Evolutionary conservation across 1,140 invertebrate species (phyloP), one percentile per base, ranked within the genome.

Genomic region (Scylla paramamosain): DNA sequence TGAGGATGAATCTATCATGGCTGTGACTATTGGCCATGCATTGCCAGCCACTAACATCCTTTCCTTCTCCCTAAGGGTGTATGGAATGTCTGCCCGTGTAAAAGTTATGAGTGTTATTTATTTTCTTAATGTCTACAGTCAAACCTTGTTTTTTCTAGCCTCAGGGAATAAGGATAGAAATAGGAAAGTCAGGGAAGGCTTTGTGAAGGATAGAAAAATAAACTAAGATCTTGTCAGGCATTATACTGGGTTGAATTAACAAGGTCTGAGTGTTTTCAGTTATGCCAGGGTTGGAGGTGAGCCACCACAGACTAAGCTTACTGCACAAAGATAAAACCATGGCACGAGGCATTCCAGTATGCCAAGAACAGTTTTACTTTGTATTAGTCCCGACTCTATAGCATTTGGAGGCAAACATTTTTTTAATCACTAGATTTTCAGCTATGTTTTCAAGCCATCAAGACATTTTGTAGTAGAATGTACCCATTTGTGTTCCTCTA

Each of bases 81-180:
- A 94, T 89, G 93, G 93, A 94, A 94, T 86, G 67, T 94, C 52
- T 93, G 93, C 52, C 29, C 39, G 31, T 94, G 10, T 89, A 52
- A 82, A 84, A 89, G 87, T 94, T 77, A 59, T 93, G 86, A 89
- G 67, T 93, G 83, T 89, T 89, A 59, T 94, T 88, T 93, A 48
- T 59, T 77, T 94, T 94, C 86, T 48, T 52, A 93, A 59, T 45
- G 45, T 86, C 29, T 82, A 94, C 93, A 89, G 93, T 94, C 93
- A 94, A 84, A 91, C 93, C 93, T 94, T 94, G 93, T 94, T 94
- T 94, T 89, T 91, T 94, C 89, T 90, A 91, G 82, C 88, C 93
- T 94, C 88, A 83, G 89, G 89, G 77, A 94, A 52, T 93, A 48
- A 45, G 39, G 45, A 87, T 48, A 87, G 48, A 84, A n/a, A 67